phyloP scores from a whole-genome alignment of 2,888 invertebrate genomes.

The Leistus spinibarbis region DNA sequence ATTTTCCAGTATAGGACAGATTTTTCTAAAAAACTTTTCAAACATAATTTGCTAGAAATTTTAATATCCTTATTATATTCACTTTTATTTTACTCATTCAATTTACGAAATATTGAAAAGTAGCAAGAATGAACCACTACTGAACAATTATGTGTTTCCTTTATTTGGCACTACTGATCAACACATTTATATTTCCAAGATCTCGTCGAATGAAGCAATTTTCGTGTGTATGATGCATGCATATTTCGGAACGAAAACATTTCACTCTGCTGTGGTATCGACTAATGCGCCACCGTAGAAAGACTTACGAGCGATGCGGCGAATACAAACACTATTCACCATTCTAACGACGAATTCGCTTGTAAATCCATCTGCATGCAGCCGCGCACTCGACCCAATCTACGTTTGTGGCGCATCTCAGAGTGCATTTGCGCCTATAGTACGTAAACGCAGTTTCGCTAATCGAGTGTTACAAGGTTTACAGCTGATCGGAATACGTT shows the following conservation, averaged over 20 bases:
- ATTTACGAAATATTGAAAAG: too few species aligned
- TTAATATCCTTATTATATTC: too few species aligned
- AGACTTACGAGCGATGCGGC: neutral
- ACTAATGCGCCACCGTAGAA: neutral
- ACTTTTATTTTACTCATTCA: too few species aligned
- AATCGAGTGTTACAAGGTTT: constrained; percentile 29
- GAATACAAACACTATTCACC: too few species aligned
- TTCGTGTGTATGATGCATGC: neutral
- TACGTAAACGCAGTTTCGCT: constrained; percentile 20
- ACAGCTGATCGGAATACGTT: constrained; percentile 29
- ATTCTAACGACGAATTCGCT: neutral
- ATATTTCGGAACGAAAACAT: neutral
- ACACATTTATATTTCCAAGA: too few species aligned
- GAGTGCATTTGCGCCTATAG: neutral
- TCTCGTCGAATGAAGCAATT: too few species aligned
- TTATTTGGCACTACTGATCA: too few species aligned
- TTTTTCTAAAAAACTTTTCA: too few species aligned
- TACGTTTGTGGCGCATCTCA: neutral
- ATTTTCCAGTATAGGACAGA: too few species aligned
- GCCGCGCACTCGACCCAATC: neutral
- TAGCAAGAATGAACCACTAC: too few species aligned
- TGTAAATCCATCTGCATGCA: neutral
- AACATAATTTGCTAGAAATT: too few species aligned
- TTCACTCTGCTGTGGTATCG: neutral
- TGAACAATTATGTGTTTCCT: too few species aligned